Evolutionary conservation across 2,888 invertebrate species (phyloP), one percentile per base, ranked within the genome.

Genomic region (Myathropa florea): DNA sequence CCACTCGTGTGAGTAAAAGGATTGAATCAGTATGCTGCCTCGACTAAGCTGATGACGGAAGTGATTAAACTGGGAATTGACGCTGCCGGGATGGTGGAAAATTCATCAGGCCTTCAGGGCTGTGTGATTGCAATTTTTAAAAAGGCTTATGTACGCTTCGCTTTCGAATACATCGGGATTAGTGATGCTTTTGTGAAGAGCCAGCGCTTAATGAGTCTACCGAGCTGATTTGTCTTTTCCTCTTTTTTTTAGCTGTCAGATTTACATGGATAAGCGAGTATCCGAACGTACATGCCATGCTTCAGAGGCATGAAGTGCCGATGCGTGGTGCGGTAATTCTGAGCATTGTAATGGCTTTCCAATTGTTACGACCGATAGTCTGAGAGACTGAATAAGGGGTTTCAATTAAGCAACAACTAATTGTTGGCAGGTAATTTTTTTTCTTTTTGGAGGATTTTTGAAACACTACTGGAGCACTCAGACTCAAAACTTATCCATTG

Each of bases 61-160:
- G 75, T 84, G 80, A 84, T 80, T 84, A 76, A 84, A 84, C 39
- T 80, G 84, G 75, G 75, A 84, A 76, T 80, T 80, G 55, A 55
- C 60, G 63, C 57, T 68, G 30, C 18, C 46, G 39, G 39, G 53
- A 24, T 60, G 21, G 26, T 39, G 26, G 72, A 59, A 75, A 75
- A 84, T 67, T 60, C 75, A 83, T 63, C 82, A 71, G 39, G 18
- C 55, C 70, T 65, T 18, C 60, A 28, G 73, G 59, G 64, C 36
- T 55, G 53, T 53, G 30, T 30, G 24, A 68, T 73, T 71, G 60
- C 53, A 75, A 70, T 79, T 82, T 68, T 71, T 82, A 64, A 72
- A 63, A 72, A 71, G 53, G 80, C 79, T 80, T 76, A 71, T 65
- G 28, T 23, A 63, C 55, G 75, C 65, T 75, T 46, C 65, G 12